Evolutionary conservation across 1,140 invertebrate genomes (phyloP), one percentile per base, ranked within the genome.

Genomic region (Anadara kagoshimensis): DNA sequence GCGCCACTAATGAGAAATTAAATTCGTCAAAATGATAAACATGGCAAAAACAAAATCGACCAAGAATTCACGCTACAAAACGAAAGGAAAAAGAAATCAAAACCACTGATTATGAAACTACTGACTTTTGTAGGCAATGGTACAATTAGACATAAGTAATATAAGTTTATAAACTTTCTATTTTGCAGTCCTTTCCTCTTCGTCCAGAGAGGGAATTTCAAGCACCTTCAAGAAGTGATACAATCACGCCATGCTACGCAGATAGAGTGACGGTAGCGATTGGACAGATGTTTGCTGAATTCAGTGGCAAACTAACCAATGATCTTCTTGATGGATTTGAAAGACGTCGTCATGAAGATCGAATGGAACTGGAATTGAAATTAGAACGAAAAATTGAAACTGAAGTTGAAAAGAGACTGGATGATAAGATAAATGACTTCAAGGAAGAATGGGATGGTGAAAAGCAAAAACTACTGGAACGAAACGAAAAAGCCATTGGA

Each of bases 201-300:
- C 29, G 29, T 36, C 29, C 2, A 36, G 29, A 36, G 29, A 36
- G 29, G 29, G 29, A 36, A 36, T 36, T 36, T 36, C 29, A 36
- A 36, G 29, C 29, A 2, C 29, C 29, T 3, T 36, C 29, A 36
- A 36, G 29, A 36, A 36, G 29, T 36, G 29, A 36, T 36, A 36
- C 29, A 36, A 36, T 36, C 2, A 36, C 63, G 8, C 45, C 63
- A 8, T 59, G 29, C 10, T 66, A 66, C 56, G 64, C 64, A 3
- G 73, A 75, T 36, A 58, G 62, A 26, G 68, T 75, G 3, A 75
- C 73, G 0, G 56, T 63, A 36, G 73, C 73, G 3, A 69, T 75
- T 44, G 73, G 73, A 49, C 54, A 69, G 3, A 75, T 75, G 73
- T 75, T 75, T 70, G 73, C 73, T 18, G 73, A 75, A 54, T 75